These are phyloP conservation scores for Microtus californicus DNA, from an alignment of 2,797 vertebrate species.

Conservation along the genomic window DNA sequence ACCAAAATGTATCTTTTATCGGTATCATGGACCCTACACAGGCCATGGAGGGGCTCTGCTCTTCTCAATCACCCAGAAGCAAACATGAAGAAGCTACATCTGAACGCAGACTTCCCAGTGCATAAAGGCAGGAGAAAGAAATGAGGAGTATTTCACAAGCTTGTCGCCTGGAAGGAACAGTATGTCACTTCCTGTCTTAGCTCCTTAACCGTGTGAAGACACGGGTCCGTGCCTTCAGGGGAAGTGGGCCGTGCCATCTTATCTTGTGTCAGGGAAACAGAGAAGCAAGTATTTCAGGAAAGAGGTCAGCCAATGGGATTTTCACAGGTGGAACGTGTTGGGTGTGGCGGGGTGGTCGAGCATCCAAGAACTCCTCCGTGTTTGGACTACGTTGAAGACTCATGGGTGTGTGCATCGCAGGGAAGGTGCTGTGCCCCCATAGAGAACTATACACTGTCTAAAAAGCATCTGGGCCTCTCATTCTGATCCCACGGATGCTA, in stretches of 20 bases:
- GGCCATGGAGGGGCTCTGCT: neutral
- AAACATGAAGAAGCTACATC: neutral
- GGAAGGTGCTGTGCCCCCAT: neutral
- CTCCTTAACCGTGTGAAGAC: neutral
- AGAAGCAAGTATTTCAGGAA: conserved; percentile 3
- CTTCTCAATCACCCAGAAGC: neutral
- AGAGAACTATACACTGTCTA: neutral
- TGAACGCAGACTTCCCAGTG: neutral
- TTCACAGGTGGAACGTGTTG: neutral
- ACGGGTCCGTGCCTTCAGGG: neutral
- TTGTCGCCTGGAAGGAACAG: neutral
- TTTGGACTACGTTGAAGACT: conserved; percentile 28
- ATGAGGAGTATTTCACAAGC: neutral
- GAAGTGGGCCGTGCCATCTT: neutral
- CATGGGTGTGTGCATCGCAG: neutral
- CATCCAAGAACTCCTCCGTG: neutral
- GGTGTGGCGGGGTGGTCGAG: neutral
- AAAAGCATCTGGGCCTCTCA: neutral
- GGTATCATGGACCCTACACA: neutral
- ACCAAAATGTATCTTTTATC: conserved; percentile 12
- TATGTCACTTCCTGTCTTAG: conserved; percentile 2
- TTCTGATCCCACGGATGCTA: neutral
- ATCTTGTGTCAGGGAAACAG: neutral
- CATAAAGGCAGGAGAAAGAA: conserved; percentile 6
- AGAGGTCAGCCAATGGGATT: neutral